These are phyloP conservation scores for Neoarius graeffei DNA, from an alignment of 2,113 vertebrate genomes.

Conservation along the genomic window DNA sequence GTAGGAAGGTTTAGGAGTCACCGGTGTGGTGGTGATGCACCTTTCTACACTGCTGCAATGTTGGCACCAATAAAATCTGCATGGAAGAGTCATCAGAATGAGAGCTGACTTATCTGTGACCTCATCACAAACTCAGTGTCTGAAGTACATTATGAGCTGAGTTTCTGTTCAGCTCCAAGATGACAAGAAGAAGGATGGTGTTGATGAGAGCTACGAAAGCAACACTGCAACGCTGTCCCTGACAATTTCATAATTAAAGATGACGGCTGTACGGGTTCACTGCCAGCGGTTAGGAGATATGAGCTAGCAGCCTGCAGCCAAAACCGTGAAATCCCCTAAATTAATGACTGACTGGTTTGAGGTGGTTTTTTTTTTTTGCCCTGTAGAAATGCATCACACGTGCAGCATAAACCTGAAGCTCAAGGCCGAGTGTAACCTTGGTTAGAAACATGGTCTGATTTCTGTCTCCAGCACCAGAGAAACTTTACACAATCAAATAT, in stretches of 20 bases:
- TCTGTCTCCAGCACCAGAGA: neutral
- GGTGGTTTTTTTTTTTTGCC: neutral
- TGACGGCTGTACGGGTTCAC: no score
- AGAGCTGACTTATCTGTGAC: neutral
- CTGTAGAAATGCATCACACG: neutral
- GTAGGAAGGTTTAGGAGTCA: no score
- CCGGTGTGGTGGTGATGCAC: no score
- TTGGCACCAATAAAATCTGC: neutral
- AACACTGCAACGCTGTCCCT: no score
- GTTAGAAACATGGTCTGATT: neutral
- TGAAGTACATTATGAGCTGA: neutral
- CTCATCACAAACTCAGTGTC: neutral
- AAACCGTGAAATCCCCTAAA: neutral
- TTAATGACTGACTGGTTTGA: neutral
- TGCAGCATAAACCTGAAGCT: neutral
- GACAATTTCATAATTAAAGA: neutral
- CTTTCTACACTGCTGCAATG: no score
- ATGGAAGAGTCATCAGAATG: neutral
- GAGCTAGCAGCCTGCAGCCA: neutral
- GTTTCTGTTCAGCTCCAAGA: neutral
- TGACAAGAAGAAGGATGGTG: neutral
- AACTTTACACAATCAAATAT: constrained; percentile 36
- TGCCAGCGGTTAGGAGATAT: neutral
- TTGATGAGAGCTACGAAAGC: neutral
- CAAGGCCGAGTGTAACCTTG: neutral